Conservation (phyloP, 2,113 vertebrate genomes). For the Sapayoa aenigma region DNA sequence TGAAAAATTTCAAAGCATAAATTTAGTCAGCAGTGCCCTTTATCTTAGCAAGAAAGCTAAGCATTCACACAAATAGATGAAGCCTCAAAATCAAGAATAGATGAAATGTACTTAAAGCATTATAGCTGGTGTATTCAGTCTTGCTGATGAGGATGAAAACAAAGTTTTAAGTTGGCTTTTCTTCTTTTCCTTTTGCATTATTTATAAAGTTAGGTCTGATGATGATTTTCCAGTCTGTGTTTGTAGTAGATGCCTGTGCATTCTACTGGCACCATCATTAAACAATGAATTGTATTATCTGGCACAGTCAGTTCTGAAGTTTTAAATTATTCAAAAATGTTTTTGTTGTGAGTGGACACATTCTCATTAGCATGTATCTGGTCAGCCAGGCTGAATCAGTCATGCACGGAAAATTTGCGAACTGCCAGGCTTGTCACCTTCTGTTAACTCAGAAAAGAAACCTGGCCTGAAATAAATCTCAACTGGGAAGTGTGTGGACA, state of each 20-base stretch:
- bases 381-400: constrained; percentile 73
- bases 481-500: constrained; percentile 44
- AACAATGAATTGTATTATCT: constrained; percentile 53
- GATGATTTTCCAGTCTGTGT: neutral
- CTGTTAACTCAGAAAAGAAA: constrained; percentile 76
- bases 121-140: neutral
- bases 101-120: neutral
- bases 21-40: neutral
- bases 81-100: neutral
- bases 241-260: neutral
- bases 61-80: neutral
- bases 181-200: constrained; percentile 14
- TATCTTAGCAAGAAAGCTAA: neutral
- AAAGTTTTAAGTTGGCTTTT: neutral
- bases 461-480: constrained; percentile 61
- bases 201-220: constrained; percentile 28
- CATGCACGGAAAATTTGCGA: constrained; percentile 72
- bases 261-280: constrained; percentile 26
- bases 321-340: constrained; percentile 73
- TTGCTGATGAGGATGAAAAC: neutral
- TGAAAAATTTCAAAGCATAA: neutral
- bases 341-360: constrained; percentile 66
- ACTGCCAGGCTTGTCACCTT: constrained; percentile 80
- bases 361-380: constrained; percentile 82
- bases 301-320: constrained; percentile 39